phyloP scores from a whole-genome alignment of 2,888 invertebrate genomes.

The Dicranocentrus wangi region DNA sequence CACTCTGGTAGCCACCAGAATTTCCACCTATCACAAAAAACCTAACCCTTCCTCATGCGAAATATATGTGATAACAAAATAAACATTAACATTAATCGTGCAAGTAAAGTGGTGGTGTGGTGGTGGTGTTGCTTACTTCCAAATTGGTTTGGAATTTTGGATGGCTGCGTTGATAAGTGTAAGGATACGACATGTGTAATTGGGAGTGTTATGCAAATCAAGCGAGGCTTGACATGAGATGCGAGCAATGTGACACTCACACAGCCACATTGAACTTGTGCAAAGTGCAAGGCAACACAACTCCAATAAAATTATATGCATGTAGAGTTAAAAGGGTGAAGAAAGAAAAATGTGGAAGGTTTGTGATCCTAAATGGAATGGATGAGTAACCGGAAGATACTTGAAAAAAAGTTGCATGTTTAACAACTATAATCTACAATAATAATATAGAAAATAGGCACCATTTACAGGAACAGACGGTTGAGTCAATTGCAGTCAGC shows the following conservation, averaged over 20 bases:
- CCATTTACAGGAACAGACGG: slow-evolving; percentile 20
- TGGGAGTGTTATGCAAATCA: slow-evolving; percentile 17
- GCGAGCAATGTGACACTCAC: not conserved
- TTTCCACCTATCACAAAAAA: slow-evolving; percentile 28
- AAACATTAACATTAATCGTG: no score
- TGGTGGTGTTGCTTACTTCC: no score
- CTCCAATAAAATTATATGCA: not conserved
- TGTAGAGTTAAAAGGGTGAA: not conserved
- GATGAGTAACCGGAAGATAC: slow-evolving; percentile 66
- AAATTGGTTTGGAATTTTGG: no score
- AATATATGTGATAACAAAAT: not conserved
- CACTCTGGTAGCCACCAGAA: slow-evolving; percentile 10
- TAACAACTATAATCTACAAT: slow-evolving; percentile 42
- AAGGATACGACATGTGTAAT: no score
- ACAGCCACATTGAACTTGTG: slow-evolving; percentile 45
- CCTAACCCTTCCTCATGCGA: slow-evolving; percentile 53
- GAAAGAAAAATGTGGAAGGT: slow-evolving; percentile 38
- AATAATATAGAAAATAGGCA: slow-evolving; percentile 37
- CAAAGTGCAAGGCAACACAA: slow-evolving; percentile 47
- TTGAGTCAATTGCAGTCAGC: slow-evolving; percentile 54
- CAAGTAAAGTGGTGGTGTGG: no score
- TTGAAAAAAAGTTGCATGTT: slow-evolving; percentile 63
- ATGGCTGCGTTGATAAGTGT: no score
- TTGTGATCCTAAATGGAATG: slow-evolving; percentile 25
- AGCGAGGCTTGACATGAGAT: not conserved